phyloP scores from a whole-genome alignment of 1,140 invertebrate genomes.

The Gonatopus flavifemur region DNA sequence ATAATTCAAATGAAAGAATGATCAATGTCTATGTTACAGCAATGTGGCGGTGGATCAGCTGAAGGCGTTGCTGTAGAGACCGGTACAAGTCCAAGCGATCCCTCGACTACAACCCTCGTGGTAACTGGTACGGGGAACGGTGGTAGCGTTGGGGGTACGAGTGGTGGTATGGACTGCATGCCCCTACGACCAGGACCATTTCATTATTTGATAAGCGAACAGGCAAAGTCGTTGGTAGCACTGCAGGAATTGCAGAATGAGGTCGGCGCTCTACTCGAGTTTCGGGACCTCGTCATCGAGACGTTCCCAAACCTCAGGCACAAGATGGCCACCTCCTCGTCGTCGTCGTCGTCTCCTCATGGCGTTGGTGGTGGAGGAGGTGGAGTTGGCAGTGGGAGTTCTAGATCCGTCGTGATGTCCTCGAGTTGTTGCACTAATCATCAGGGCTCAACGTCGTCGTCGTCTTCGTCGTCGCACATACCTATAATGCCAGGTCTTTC shows the following conservation, averaged over 20 bases:
- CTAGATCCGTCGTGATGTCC: constrained; percentile 49
- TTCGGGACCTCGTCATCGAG: constrained; percentile 88
- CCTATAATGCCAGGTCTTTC: constrained; percentile 45
- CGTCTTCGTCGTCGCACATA: too few species aligned
- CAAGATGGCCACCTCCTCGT: constrained; percentile 67
- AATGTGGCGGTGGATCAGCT: constrained; percentile 47
- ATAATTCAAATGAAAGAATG: too few species aligned
- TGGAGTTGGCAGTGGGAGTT: too few species aligned
- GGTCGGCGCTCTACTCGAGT: constrained; percentile 83
- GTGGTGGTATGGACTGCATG: constrained; percentile 72
- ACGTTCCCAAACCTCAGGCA: constrained; percentile 84
- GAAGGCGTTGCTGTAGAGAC: constrained; percentile 50
- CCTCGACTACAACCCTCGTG: too few species aligned
- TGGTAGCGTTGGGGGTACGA: constrained; percentile 55
- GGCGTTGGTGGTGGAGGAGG: too few species aligned
- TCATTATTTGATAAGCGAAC: constrained; percentile 78
- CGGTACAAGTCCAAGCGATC: too few species aligned
- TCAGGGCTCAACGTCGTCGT: too few species aligned
- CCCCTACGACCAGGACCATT: constrained; percentile 70
- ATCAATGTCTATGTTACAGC: constrained; percentile 31
- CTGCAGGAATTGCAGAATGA: constrained; percentile 86
- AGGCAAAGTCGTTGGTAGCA: constrained; percentile 77
- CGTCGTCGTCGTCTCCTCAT: constrained; percentile 45
- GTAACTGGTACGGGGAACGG: constrained; percentile 53
- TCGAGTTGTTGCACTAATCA: constrained; percentile 26